Percentiles rank a stretch among this genome's conserved stretches.
These are phyloP conservation scores for Nomada flava DNA, from an alignment of 2,888 invertebrate genomes.

Conservation along the genomic window DNA sequence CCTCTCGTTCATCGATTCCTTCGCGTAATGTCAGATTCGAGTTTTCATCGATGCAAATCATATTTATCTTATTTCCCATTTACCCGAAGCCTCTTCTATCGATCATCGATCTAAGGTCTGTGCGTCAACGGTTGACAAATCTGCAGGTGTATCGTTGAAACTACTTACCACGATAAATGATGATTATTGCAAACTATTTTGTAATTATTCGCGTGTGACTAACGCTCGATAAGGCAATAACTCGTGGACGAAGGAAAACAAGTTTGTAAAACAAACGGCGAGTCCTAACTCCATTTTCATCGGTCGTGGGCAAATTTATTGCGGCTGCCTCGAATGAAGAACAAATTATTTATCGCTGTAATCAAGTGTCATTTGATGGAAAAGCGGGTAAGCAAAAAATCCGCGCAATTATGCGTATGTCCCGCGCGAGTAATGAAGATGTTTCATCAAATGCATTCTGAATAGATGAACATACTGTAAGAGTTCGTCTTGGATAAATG, in stretches of 20 bases:
- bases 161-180: constrained; percentile 18
- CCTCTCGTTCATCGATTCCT: constrained; percentile 41
- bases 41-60: constrained; percentile 2
- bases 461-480: neutral
- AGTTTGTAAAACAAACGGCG: constrained; percentile 22
- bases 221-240: constrained; percentile 19
- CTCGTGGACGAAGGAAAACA: constrained; percentile 28
- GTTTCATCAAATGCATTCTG: neutral
- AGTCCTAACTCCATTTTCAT: constrained; percentile 20
- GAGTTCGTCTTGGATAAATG: neutral
- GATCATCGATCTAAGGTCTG: neutral
- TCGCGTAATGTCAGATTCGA: constrained; percentile 17
- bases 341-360: constrained; percentile 9
- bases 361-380: neutral
- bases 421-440: neutral
- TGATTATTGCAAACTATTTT: constrained; percentile 18
- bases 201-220: constrained; percentile 29
- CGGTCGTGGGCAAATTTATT: neutral
- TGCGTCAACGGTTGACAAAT: neutral
- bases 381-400: constrained; percentile 2
- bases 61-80: constrained; percentile 1
- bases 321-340: neutral
- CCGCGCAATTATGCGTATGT: neutral
- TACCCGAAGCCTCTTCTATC: neutral
- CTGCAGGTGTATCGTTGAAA: neutral